Percentiles rank a stretch among this genome's conserved stretches.
Conservation (phyloP, 1,140 invertebrate genomes). For the Leptinotarsa defecta region DNA sequence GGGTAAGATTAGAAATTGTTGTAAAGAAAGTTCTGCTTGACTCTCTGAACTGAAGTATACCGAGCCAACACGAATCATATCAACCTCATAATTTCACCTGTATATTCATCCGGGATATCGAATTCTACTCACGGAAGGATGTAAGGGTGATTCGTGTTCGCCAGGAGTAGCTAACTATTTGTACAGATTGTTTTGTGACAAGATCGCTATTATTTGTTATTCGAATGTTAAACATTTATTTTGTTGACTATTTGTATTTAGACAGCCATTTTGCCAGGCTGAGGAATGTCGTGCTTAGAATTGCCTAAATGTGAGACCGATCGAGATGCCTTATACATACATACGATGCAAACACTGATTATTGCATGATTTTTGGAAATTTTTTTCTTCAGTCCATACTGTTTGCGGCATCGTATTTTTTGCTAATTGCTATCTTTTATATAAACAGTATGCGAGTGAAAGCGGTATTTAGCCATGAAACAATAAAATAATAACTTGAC, state of each 20-base stretch:
- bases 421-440: constrained; percentile 35
- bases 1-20: too few species aligned
- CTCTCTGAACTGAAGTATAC: too few species aligned
- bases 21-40: too few species aligned
- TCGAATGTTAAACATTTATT: constrained; percentile 48
- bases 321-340: constrained; percentile 45
- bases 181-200: constrained; percentile 46
- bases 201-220: constrained; percentile 45
- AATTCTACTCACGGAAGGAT: too few species aligned
- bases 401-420: constrained; percentile 40
- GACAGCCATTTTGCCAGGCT: constrained; percentile 37
- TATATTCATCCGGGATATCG: too few species aligned
- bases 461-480: constrained; percentile 31
- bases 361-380: constrained; percentile 34
- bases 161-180: constrained; percentile 34
- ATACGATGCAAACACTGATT: constrained; percentile 4
- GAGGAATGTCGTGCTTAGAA: constrained; percentile 47
- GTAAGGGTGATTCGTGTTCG: too few species aligned
- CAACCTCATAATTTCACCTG: too few species aligned
- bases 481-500: constrained; percentile 21
- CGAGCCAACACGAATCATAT: too few species aligned
- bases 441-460: constrained; percentile 48
- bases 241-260: constrained; percentile 50
- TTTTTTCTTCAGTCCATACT: constrained; percentile 43
- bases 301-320: constrained; percentile 43